Percentiles rank a stretch among this genome's conserved stretches.
phyloP scores from a whole-genome alignment of 2,113 vertebrate genomes.

The Petroica traversi region DNA sequence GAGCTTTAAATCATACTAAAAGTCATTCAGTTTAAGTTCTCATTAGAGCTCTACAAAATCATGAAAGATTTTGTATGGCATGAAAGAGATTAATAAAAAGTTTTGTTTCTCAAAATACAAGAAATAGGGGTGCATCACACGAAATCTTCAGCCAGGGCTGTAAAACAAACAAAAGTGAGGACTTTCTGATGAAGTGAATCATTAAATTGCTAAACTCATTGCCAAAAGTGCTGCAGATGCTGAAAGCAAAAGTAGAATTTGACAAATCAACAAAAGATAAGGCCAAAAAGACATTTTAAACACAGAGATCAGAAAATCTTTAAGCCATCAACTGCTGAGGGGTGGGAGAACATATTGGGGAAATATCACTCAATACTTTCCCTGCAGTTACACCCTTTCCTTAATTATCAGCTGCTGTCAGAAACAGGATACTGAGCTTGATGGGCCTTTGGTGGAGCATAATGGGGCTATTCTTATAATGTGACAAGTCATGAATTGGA shows the following conservation, averaged over 20 bases:
- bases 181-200: neutral
- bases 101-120: neutral
- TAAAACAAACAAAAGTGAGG: neutral
- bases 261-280: neutral
- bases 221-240: neutral
- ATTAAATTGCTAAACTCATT: neutral
- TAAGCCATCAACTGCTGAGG: neutral
- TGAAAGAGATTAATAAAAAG: neutral
- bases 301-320: neutral
- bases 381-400: conserved; percentile 35
- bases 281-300: neutral
- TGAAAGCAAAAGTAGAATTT: neutral
- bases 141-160: neutral
- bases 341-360: neutral
- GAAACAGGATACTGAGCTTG: conserved; percentile 46
- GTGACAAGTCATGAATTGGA: neutral
- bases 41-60: neutral
- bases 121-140: neutral
- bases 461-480: conserved; percentile 18
- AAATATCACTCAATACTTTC: conserved; percentile 31
- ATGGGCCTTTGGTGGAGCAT: neutral
- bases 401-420: conserved; percentile 21
- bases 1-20: neutral
- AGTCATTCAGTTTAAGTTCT: neutral
- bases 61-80: neutral